These are phyloP conservation scores for Plebejus anna DNA, from an alignment of 2,888 invertebrate species.

Conservation along the genomic window DNA sequence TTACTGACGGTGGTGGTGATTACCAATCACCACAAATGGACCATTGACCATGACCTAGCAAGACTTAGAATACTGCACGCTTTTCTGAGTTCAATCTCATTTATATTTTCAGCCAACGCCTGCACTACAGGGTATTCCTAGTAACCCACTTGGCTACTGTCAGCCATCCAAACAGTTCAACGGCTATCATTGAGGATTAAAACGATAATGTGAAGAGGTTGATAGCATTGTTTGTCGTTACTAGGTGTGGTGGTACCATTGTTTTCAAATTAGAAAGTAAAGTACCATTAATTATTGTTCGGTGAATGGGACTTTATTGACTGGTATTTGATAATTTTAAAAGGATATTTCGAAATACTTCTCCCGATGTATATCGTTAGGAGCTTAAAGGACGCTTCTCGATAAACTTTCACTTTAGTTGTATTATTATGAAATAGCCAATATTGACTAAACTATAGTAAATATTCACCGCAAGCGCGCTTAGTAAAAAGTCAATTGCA, in stretches of 20 bases:
- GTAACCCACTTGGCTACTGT: constrained; percentile 1
- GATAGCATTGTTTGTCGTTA: background rate
- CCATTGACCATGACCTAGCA: too few species aligned
- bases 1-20: too few species aligned
- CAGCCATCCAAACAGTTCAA: background rate
- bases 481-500: too few species aligned
- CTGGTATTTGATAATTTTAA: background rate
- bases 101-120: background rate
- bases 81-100: too few species aligned
- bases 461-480: too few species aligned
- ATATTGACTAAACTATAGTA: too few species aligned
- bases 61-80: too few species aligned
- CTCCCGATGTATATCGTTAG: too few species aligned
- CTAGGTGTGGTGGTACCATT: background rate
- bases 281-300: background rate
- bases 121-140: constrained; percentile 6
- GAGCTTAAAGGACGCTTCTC: too few species aligned
- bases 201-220: background rate
- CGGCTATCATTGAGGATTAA: background rate
- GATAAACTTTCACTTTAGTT: background rate
- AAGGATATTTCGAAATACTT: background rate
- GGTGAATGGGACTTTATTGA: background rate
- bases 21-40: too few species aligned
- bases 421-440: too few species aligned
- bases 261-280: background rate